Conservation (phyloP, 2,797 vertebrate species). For the Platyrinchus mystaceus region DNA sequence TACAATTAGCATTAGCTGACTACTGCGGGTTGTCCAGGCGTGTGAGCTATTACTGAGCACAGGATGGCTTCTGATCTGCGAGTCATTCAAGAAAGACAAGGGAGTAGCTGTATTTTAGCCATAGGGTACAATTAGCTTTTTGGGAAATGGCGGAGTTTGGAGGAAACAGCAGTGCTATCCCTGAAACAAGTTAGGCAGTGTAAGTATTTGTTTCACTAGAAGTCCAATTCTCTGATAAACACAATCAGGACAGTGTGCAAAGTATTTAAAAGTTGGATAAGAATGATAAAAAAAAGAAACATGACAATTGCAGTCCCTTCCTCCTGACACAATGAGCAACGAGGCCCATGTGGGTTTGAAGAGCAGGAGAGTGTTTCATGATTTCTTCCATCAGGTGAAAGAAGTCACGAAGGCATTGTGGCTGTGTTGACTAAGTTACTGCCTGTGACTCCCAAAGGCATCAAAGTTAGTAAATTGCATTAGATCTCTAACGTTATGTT, state of each 20-base stretch:
- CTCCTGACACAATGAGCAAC: neutral
- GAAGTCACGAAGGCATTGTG: neutral
- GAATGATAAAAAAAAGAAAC: neutral
- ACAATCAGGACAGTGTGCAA: neutral
- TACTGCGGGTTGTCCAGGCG: neutral
- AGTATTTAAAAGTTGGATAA: neutral
- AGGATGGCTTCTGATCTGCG: constrained; percentile 10
- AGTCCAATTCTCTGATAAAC: neutral
- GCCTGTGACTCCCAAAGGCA: neutral
- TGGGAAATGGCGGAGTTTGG: neutral
- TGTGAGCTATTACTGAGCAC: neutral
- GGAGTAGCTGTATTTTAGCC: neutral
- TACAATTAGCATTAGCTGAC: neutral
- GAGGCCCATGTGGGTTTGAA: neutral
- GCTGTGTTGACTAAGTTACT: neutral
- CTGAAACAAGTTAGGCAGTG: neutral
- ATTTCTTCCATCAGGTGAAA: neutral
- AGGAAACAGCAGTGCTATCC: neutral
- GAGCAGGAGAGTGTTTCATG: neutral
- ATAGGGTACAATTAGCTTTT: neutral
- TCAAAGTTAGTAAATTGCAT: neutral
- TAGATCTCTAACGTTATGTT: neutral
- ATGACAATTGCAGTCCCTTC: neutral
- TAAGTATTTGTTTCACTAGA: neutral
- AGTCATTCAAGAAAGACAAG: neutral